Evolutionary conservation across 2,888 invertebrate genomes (phyloP), one percentile per base, ranked within the genome.

Genomic region (Oligia fasciuncula): DNA sequence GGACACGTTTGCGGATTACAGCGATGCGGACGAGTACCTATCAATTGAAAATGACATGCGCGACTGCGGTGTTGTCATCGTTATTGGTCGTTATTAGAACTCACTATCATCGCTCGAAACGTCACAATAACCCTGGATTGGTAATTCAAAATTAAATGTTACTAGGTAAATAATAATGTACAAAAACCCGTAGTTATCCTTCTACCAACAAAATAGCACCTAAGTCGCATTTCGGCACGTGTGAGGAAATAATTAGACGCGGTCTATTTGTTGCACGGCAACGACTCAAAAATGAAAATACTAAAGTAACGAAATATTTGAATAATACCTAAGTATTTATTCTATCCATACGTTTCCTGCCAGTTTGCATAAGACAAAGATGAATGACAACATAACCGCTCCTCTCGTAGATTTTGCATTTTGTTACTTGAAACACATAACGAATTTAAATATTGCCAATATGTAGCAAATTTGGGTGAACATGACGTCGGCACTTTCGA

Each of bases 401-500:
- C 2, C 40, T 66, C 46, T 73, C n/a, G 51, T 76, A 63, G 49
- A 69, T 63, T 75, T 85, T 49, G 35, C 63, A 76, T 76, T 65
- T 65, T 86, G 69, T 85, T 77, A 63, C 51, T 75, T 82, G 23
- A 73, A 81, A 85, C 40, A 70, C 62, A 73, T 57, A 51, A 43
- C 40, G 17, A 70, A 76, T 86, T 72, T 86, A 74, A 69, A 74
- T 84, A 70, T 76, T 84, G 49, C 65, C 40, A 76, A 76, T 83
- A 76, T 75, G 71, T 77, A 63, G 40, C 77, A 83, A 78, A 87
- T 87, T 87, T 79, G 17, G 88, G 88, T 78, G 73, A 87, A 73
- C 70, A 80, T 85, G 76, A 86, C 81, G 83, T 73, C 71, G 71
- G 75, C 87, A 91, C 92, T 92, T 94, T 93, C 92, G 88, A 91